Conservation (phyloP, 1,140 invertebrate genomes). For the Eurosta solidaginis region DNA sequence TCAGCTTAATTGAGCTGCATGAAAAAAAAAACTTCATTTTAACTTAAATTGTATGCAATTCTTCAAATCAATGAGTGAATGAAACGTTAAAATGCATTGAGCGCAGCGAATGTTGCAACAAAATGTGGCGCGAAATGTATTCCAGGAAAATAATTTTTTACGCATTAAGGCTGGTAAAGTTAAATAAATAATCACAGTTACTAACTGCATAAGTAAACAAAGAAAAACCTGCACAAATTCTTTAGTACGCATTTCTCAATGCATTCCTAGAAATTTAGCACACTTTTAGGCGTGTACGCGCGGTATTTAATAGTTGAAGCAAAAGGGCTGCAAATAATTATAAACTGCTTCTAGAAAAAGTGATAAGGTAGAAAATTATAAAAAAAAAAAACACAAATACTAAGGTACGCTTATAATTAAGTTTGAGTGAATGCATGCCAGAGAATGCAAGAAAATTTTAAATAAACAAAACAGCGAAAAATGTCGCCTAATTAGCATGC, state of each 20-base stretch:
- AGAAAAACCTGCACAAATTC: background rate
- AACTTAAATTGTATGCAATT: background rate
- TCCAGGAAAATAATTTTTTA: conserved; percentile 21
- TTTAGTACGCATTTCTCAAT: background rate
- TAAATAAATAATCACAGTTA: background rate
- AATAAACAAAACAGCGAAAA: too few relatives aligned
- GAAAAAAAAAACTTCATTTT: background rate
- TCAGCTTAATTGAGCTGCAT: background rate
- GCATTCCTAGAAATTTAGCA: conserved; percentile 18
- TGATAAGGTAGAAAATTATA: background rate
- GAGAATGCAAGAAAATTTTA: too few relatives aligned
- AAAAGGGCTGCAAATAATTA: background rate
- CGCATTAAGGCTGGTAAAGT: background rate
- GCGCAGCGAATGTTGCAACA: background rate
- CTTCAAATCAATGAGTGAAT: background rate
- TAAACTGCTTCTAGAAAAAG: background rate
- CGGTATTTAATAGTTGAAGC: background rate
- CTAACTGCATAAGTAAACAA: background rate
- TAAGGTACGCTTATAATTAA: too few relatives aligned
- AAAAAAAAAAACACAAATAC: too few relatives aligned
- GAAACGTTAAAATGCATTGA: background rate
- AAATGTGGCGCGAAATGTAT: background rate
- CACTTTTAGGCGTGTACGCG: conserved; percentile 11
- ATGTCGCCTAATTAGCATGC: too few relatives aligned
- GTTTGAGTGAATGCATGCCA: too few relatives aligned